phyloP scores from a whole-genome alignment of 2,113 vertebrate species.

The Micromys minutus region DNA sequence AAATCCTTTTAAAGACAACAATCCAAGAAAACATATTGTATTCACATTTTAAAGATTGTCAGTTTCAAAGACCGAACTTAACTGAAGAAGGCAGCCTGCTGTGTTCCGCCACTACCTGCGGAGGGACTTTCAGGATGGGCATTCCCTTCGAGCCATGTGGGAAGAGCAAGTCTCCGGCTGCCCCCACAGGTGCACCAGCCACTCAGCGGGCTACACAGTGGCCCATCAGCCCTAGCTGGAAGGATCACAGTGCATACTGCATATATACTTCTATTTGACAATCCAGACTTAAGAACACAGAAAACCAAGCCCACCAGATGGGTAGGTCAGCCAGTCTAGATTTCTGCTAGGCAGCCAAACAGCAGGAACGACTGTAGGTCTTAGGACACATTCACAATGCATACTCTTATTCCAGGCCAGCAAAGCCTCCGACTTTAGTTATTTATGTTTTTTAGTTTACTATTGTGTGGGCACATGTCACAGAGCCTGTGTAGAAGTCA shows the following conservation, averaged over 20 bases:
- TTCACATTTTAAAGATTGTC: conserved; percentile 82
- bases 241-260: neutral
- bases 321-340: neutral
- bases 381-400: conserved; percentile 6
- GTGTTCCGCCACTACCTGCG: neutral
- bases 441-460: neutral
- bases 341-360: neutral
- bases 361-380: neutral
- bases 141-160: accelerated
- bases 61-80: conserved; percentile 57
- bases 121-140: neutral
- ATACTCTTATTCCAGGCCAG: neutral
- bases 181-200: neutral
- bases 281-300: neutral
- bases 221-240: neutral
- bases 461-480: neutral
- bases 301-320: neutral
- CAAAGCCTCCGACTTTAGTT: neutral
- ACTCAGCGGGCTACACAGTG: neutral
- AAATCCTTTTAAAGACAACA: conserved; percentile 78
- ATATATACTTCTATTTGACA: neutral
- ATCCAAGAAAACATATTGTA: conserved; percentile 74
- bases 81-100: conserved; percentile 4
- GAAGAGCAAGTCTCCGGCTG: neutral
- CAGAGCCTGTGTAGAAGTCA: neutral